Conservation (phyloP, 2,888 invertebrate species). For the Galeopsomyia nigrocyanea region DNA sequence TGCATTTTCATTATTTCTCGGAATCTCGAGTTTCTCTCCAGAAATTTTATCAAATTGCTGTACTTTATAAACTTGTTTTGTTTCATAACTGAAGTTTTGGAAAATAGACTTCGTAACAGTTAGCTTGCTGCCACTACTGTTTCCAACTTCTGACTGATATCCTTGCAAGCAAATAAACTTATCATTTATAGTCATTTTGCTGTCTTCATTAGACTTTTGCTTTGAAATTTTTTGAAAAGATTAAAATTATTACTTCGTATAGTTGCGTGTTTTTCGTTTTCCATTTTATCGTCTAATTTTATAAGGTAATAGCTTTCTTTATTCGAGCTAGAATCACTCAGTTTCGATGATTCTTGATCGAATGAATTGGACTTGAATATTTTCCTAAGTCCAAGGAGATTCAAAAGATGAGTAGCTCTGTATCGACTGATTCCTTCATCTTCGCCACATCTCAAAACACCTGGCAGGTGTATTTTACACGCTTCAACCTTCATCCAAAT, state of each 20-base stretch:
- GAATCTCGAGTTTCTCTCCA: neutral
- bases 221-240: neutral
- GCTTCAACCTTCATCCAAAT: slow-evolving; percentile 8
- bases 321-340: too few relatives aligned
- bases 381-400: slow-evolving; percentile 27
- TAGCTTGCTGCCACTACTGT: neutral
- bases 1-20: neutral
- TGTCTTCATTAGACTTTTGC: neutral
- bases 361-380: slow-evolving; percentile 10
- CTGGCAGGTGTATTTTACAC: slow-evolving; percentile 20
- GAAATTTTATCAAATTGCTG: slow-evolving; percentile 11
- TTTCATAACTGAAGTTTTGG: neutral
- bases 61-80: neutral
- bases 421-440: slow-evolving; percentile 21
- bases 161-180: neutral
- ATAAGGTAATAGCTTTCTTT: too few relatives aligned
- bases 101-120: neutral
- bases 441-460: slow-evolving; percentile 20
- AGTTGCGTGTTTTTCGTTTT: too few relatives aligned
- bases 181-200: neutral
- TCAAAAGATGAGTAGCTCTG: slow-evolving; percentile 25
- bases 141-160: neutral
- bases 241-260: neutral
- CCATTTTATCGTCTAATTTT: too few relatives aligned
- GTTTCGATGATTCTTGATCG: too few relatives aligned